These are phyloP conservation scores for Mustela lutreola DNA, from an alignment of 2,113 vertebrate species.

Conservation along the genomic window DNA sequence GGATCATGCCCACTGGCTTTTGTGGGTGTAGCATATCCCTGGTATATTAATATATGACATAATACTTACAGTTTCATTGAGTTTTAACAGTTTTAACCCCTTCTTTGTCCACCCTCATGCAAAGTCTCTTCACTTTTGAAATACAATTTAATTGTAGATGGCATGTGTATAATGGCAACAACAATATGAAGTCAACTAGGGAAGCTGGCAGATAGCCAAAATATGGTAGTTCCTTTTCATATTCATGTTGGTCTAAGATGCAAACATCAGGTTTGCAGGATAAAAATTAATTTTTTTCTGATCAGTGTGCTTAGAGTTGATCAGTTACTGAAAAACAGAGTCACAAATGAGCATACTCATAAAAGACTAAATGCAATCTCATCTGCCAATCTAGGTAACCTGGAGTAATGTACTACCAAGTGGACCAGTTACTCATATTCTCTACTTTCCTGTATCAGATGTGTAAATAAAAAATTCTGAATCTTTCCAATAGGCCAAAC, in stretches of 20 bases:
- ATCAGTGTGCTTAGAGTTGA: background rate
- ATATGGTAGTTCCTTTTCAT: background rate
- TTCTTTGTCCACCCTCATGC: background rate
- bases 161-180: background rate
- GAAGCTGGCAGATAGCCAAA: background rate
- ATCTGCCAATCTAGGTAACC: background rate
- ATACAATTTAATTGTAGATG: slow-evolving; percentile 48
- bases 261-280: background rate
- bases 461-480: background rate
- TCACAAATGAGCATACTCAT: slow-evolving; percentile 8
- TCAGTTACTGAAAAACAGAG: slow-evolving; percentile 33
- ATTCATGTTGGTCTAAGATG: background rate
- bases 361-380: background rate
- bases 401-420: slow-evolving; percentile 20
- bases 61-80: background rate
- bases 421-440: background rate
- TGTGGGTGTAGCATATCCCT: background rate
- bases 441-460: background rate
- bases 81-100: background rate
- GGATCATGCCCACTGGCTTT: background rate
- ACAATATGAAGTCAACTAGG: background rate
- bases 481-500: background rate
- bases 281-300: background rate
- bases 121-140: slow-evolving; percentile 16
- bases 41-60: background rate